Percentiles rank a stretch among this genome's conserved stretches.
phyloP scores from a whole-genome alignment of 2,113 vertebrate genomes.

The Stegastes partitus region DNA sequence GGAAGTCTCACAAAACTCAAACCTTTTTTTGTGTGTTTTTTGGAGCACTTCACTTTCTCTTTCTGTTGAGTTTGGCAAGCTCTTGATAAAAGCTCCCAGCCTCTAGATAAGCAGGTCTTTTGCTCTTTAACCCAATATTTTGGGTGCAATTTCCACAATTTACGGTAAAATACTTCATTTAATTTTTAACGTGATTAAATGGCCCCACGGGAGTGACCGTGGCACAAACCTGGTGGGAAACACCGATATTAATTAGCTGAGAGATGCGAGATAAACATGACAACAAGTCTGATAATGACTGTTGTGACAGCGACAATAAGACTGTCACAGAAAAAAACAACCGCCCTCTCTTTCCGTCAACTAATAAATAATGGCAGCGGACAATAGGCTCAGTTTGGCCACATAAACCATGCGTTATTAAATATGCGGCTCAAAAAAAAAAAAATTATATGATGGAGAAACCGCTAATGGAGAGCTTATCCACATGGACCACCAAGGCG shows the following conservation, averaged over 20 bases:
- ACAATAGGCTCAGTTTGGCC: conserved; percentile 16
- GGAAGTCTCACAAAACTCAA: conserved; percentile 19
- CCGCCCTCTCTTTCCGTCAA: background rate
- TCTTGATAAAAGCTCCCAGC: background rate
- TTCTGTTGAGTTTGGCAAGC: conserved; percentile 15
- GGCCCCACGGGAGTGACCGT: background rate
- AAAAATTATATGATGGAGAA: conserved; percentile 50
- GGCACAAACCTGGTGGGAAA: conserved; percentile 1
- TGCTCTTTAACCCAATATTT: background rate
- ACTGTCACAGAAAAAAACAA: background rate
- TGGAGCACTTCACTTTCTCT: background rate
- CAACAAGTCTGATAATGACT: conserved; percentile 16
- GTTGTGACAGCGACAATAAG: conserved; percentile 46
- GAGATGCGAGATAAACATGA: conserved; percentile 6
- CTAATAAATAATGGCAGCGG: conserved; percentile 2
- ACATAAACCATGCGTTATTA: conserved; percentile 46
- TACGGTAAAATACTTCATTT: background rate
- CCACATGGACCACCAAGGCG: conserved; percentile 71
- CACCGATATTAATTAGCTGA: conserved; percentile 4
- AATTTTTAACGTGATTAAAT: background rate
- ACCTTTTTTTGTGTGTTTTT: background rate
- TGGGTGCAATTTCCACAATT: background rate
- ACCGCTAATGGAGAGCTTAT: conserved; percentile 57
- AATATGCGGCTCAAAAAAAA: conserved; percentile 51
- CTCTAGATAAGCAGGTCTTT: conserved; percentile 9